Base-by-base conservation (phyloP, 2,113 vertebrate species). In the Labeo rohita region DNA sequence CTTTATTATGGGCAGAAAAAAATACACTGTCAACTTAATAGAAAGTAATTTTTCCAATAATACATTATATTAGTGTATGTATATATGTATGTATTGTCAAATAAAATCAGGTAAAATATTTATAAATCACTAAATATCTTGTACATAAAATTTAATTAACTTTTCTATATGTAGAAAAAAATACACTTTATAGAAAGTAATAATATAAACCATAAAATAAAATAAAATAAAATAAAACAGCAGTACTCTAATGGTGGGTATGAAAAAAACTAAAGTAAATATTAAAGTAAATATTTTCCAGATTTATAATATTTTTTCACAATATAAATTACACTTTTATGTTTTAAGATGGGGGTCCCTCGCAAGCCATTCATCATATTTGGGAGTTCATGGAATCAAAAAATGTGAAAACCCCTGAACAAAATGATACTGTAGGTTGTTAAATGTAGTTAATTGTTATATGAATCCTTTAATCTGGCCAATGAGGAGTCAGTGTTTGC, bases 391-490 rank as follows among this genome's bases (percentile, higher is more conserved):
- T 70, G 5, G 0, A 7, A 43, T 36, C 36, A 70, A 39, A 18
- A 18, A 18, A 6, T 73, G 18, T 11, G 0, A 45, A 12, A 21
- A 16, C 34, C 2, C 13, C 16, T 39, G 2, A 21, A 21, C 18
- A 56, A 77, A 56, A 56, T 11, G 4, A 39, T 2, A 56, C 23
- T 21, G 50, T 34, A 45, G 36, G 9, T 47, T 74, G 70, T 9
- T 73, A 45, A 74, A 74, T n/a, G 72, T 49, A 56, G 52, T n/a
- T 11, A 56, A 75, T 21, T 13, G 72, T 49, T 74, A 12, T n/a
- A 43, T 49, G 43, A 75, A 49, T 28, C 10, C 73, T 75, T 49
- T 50, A 75, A 75, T 75, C 73, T 28, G 45, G n/a, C n/a, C 73
- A 50, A 8, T 75, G 23, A 49, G 12, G n/a, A 75, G 73, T 6